These are phyloP conservation scores for Dryomyza anilis DNA, from an alignment of 2,888 invertebrate genomes.

Conservation along the genomic window DNA sequence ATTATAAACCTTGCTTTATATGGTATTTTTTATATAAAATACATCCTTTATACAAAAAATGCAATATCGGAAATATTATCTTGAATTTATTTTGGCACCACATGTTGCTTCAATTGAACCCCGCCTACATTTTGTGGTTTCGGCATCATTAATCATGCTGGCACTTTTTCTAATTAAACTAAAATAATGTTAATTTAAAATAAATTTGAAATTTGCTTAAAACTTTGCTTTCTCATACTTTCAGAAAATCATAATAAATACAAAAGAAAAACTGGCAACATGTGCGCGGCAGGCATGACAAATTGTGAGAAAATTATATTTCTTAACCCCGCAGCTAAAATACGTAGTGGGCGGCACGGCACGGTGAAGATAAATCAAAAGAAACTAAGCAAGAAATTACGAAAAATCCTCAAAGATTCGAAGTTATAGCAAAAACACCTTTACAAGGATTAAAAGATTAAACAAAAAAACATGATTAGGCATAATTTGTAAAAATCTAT, in stretches of 20 bases:
- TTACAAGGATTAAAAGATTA: conserved; percentile 1
- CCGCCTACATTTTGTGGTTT: background rate
- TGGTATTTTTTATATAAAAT: too few species aligned
- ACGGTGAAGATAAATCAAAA: background rate
- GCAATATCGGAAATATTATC: too few species aligned
- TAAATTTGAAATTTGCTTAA: background rate
- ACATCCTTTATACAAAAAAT: too few species aligned
- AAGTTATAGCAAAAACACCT: background rate
- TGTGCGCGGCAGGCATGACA: conserved; percentile 14
- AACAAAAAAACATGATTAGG: background rate
- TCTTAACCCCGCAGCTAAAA: too few species aligned
- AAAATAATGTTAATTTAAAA: background rate
- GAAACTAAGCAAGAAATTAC: background rate
- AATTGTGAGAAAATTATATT: conserved; percentile 6
- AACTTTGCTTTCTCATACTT: background rate
- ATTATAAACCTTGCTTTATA: too few species aligned
- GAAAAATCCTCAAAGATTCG: background rate
- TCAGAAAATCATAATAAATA: background rate
- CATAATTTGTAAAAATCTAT: too few species aligned
- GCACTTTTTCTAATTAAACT: conserved; percentile 14
- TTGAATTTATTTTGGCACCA: too few species aligned
- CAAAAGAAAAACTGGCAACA: background rate
- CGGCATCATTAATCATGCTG: conserved; percentile 6
- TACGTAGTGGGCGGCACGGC: background rate
- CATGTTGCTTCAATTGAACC: background rate